Evolutionary conservation across 2,888 invertebrate genomes (phyloP).

Genomic region (Archaeoteleia sp.): DNA sequence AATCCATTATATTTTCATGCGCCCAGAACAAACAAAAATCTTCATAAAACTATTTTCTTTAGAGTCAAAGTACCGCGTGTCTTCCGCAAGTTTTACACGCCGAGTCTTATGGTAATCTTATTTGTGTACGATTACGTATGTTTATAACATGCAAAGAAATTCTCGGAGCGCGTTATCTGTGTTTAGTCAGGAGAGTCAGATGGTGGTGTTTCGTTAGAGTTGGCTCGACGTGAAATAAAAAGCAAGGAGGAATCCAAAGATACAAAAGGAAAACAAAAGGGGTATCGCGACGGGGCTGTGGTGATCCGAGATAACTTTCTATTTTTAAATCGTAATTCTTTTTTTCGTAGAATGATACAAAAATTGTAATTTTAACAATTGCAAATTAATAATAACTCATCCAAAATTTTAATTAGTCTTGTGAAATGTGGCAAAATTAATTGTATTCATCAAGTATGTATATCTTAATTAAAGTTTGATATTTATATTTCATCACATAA

Average conservation of each 20-base stretch:
- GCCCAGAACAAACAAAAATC: slow-evolving; percentile 39
- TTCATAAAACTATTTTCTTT: slow-evolving; percentile 53
- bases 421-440: too few species aligned
- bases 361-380: neutral
- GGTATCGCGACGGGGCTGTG: too few species aligned
- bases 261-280: slow-evolving; percentile 37
- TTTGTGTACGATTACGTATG: slow-evolving; percentile 75
- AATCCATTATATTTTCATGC: slow-evolving; percentile 49
- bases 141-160: slow-evolving; percentile 75
- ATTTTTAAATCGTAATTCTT: neutral
- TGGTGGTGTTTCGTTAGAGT: slow-evolving; percentile 60
- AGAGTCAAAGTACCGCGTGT: slow-evolving; percentile 53
- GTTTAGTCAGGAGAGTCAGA: slow-evolving; percentile 74
- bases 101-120: slow-evolving; percentile 74
- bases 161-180: slow-evolving; percentile 71
- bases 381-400: neutral
- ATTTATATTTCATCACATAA: too few species aligned
- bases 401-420: too few species aligned
- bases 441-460: too few species aligned
- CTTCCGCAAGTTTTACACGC: slow-evolving; percentile 60
- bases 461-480: too few species aligned
- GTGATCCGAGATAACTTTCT: neutral
- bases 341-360: neutral
- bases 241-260: slow-evolving; percentile 37
- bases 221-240: slow-evolving; percentile 56